These are phyloP conservation scores for Oscheius sp. DNA, from an alignment of 2,888 invertebrate species.

Conservation along the genomic window DNA sequence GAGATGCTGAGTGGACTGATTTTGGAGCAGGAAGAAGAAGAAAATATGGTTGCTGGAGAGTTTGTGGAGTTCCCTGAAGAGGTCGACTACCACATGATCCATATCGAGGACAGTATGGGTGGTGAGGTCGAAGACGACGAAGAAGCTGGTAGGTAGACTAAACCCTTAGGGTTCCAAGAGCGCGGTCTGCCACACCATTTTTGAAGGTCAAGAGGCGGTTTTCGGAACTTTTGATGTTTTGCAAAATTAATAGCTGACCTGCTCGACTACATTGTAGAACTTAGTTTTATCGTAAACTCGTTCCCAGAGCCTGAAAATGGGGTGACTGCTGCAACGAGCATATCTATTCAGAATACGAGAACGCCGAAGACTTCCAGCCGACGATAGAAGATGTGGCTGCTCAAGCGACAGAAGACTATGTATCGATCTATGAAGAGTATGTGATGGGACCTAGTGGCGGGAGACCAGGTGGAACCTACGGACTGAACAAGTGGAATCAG, in stretches of 20 bases:
- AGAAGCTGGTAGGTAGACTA: neutral
- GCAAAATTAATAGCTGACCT: no score
- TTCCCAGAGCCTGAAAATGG: no score
- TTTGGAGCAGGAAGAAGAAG: conserved; percentile 10
- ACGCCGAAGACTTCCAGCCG: neutral
- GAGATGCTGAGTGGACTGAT: conserved; percentile 13
- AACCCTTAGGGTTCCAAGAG: neutral
- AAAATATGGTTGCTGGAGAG: neutral
- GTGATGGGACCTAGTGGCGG: conserved; percentile 54
- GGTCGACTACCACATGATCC: no score
- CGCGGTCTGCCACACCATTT: neutral
- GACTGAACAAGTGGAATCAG: conserved; percentile 19
- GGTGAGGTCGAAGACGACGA: neutral
- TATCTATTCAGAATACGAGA: neutral
- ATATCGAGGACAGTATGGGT: neutral
- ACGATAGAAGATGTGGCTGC: conserved; percentile 32
- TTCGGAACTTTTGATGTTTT: no score
- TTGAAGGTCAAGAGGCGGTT: neutral
- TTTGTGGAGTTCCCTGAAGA: neutral
- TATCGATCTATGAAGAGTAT: conserved; percentile 58
- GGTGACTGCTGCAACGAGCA: no score
- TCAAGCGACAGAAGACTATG: conserved; percentile 47
- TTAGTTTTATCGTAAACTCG: no score
- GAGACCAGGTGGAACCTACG: conserved; percentile 43
- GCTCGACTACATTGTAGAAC: no score